A percentile compares a stretch with the other conserved stretches of the same genome.
phyloP scores from a whole-genome alignment of 2,797 vertebrate species.

The Leptodactylus fallax region DNA sequence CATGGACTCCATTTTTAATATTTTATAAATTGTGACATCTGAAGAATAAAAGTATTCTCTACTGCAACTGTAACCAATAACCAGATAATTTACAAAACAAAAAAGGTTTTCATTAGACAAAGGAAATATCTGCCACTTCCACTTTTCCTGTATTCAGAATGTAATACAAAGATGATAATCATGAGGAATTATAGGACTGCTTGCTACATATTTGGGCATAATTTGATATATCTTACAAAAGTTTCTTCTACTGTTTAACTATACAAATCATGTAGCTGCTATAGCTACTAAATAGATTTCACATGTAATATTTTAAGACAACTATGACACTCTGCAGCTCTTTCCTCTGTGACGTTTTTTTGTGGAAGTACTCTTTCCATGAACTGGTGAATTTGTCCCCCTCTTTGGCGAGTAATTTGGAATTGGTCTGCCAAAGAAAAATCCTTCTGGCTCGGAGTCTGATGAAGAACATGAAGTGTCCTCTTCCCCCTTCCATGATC shows the following conservation, averaged over 20 bases:
- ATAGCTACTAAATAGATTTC: neutral
- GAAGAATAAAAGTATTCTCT: too few relatives aligned
- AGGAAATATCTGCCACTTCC: neutral
- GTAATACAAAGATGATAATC: neutral
- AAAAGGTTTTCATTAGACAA: neutral
- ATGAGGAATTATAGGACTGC: neutral
- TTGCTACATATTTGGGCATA: neutral
- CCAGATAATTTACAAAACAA: too few relatives aligned
- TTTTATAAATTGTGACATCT: too few relatives aligned
- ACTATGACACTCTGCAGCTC: slow-evolving; percentile 70
- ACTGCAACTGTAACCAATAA: too few relatives aligned
- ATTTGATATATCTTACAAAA: neutral
- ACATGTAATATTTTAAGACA: neutral
- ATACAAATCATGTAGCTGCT: neutral
- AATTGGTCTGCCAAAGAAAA: slow-evolving; percentile 78
- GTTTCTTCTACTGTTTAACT: neutral
- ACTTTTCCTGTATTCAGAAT: neutral
- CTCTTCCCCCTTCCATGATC: slow-evolving; percentile 22
- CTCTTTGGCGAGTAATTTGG: slow-evolving; percentile 61
- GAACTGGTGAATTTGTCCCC: slow-evolving; percentile 42
- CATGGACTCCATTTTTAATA: too few relatives aligned
- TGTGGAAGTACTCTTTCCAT: slow-evolving; percentile 42
- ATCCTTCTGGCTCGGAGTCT: slow-evolving; percentile 77
- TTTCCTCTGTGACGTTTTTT: slow-evolving; percentile 65
- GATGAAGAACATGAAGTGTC: slow-evolving; percentile 76